Percentiles rank a stretch among this genome's conserved stretches.
Conservation (phyloP, 2,888 invertebrate genomes). For the Melanostoma mellinum region DNA sequence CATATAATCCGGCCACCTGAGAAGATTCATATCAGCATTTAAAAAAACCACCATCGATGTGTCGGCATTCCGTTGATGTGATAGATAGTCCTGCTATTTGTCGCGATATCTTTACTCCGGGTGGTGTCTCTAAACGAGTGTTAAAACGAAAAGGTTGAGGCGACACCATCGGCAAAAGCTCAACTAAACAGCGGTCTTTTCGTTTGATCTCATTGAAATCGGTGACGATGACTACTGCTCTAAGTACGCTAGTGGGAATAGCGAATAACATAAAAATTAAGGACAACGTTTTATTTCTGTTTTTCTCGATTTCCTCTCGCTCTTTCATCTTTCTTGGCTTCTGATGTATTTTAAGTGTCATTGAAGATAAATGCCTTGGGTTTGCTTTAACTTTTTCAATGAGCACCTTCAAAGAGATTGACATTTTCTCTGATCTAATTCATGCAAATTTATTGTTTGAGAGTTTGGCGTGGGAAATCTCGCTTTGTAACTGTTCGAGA, state of each 20-base stretch:
- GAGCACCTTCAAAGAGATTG: too few species aligned
- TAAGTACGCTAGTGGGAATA: constrained; percentile 54
- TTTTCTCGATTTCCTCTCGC: not conserved
- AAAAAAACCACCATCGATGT: constrained; percentile 10
- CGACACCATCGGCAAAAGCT: constrained; percentile 37
- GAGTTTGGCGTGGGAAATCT: too few species aligned
- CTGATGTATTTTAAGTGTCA: too few species aligned
- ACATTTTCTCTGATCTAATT: too few species aligned
- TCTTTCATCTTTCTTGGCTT: too few species aligned
- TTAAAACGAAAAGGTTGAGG: constrained; percentile 13
- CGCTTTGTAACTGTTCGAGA: too few species aligned
- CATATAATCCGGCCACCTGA: constrained; percentile 62
- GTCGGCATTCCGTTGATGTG: constrained; percentile 66
- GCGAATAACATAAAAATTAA: constrained; percentile 52
- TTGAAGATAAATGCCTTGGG: not conserved
- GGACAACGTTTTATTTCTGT: constrained; percentile 36
- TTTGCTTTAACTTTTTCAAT: constrained; percentile 10
- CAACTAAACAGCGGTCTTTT: constrained; percentile 53
- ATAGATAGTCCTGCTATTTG: constrained; percentile 72
- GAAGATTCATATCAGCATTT: constrained; percentile 59
- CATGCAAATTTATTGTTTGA: too few species aligned
- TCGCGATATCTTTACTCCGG: constrained; percentile 71
- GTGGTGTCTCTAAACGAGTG: constrained; percentile 61
- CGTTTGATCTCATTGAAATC: constrained; percentile 60
- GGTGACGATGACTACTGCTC: constrained; percentile 32